Base-by-base conservation (phyloP, 1,140 invertebrate genomes). In the Nymphalis io region DNA sequence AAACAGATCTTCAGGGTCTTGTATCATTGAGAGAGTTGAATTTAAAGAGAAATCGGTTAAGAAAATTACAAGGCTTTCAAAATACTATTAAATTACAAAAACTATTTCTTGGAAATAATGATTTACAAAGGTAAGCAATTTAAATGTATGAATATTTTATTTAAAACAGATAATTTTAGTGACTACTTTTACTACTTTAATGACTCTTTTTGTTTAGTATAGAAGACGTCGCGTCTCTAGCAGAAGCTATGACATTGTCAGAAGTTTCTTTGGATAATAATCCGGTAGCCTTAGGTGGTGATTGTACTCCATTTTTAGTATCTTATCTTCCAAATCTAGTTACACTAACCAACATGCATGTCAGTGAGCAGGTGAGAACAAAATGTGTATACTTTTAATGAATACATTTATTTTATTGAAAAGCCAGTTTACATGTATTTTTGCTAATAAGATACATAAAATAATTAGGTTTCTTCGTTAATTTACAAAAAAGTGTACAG, bases 201-300 rank as follows among this genome's bases (percentile, higher is more conserved):
- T 61, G 16, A 27, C 60, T 60, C 66, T 73, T 79, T 61, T 63
- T 62, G 92, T 94, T 73, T 79, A 96, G 96, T 81, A 95, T 97
- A 68, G 96, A 97, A 82, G 96, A 97, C 80, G 95, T 97, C 80
- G 94, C 94, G 18, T 95, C 95, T 74, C 86, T 97, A 59, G 94
- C 94, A 15, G 95, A 96, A 83, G 95, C 95, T 1, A 90, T 88
- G 3, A 94, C 95, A 53, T 92, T 98, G 5, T 93, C 94, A 55
- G 97, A 98, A 92, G 93, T 98, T 44, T 95, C 96, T 11, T 94
- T 98, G 48, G 97, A 98, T 86, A 96, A 96, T 21, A 98, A 98
- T 92, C 96, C 97, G 0, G 93, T 98, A 2, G 94, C 94, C 27
- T 80, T 95, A 46, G 94, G 93, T 11, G 94, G 95, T 0, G 96